Base-by-base conservation (phyloP, 2,113 vertebrate species). In the Amphiprion percula region DNA sequence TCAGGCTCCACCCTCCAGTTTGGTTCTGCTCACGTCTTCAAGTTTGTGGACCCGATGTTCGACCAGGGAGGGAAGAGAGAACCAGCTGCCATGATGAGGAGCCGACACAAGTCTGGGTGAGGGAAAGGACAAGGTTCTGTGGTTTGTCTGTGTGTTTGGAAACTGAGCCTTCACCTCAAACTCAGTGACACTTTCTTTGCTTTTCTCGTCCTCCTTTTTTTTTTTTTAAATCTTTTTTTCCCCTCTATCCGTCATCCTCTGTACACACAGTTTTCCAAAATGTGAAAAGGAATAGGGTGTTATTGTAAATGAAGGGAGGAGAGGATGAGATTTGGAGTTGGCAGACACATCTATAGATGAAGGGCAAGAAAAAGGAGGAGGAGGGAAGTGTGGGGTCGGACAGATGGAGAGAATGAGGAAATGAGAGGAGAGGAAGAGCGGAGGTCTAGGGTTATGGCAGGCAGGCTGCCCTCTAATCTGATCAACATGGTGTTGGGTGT, bases 31-130 rank as follows among this genome's bases (percentile, higher is more conserved):
- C 97, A 98, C 23, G 96, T 99, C 49, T 99, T 99, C 68, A 99
- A 99, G 89, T 99, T 99, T 8, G 98, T 99, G 92, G 98, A 99
- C 90, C 98, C 98, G 24, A 95, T 95, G 94, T 96, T 97, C 64
- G 98, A 99, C 88, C 97, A 98, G n/a, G 91, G 96, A 66, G 86
- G 92, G 64, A 98, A 96, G 93, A 94, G 96, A 41, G 97, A 98
- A n/a, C 88, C 95, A 3, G 90, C 90, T 24, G 92, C 96, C 75
- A 93, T 96, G 87, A 90, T 95, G 67, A 97, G 96, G 90, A 94
- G 92, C 93, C 90, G 96, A 30, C 95, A 95, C 81, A 98, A 98
- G 87, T 94, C 97, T 17, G 98, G 97, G 97, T 99, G 84, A 95
- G 87, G 8, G 3, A 14, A 8, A 53, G n/a, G 41, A 73, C 67